Conservation (phyloP, 2,113 vertebrate genomes). For the Triplophysa tibetana region DNA sequence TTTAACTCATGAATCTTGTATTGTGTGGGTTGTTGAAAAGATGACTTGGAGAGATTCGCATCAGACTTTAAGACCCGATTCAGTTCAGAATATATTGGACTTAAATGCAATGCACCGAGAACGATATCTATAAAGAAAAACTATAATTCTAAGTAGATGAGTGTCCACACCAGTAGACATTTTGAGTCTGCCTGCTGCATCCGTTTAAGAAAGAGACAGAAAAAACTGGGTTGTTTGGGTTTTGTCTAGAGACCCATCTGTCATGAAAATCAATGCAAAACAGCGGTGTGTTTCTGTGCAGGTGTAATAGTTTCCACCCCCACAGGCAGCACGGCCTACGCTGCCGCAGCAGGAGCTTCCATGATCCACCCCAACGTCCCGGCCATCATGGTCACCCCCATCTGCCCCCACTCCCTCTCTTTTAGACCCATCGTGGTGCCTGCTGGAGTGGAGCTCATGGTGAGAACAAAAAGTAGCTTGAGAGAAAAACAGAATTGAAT, state of each 20-base stretch:
- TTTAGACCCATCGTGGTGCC: constrained; percentile 83
- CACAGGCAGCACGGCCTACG: constrained; percentile 78
- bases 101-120: too few species aligned
- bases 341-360: constrained; percentile 78
- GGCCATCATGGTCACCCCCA: constrained; percentile 82
- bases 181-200: too few species aligned
- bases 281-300: constrained; percentile 45
- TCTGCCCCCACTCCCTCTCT: constrained; percentile 82
- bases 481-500: neutral
- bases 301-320: constrained; percentile 81
- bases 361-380: constrained; percentile 84
- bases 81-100: too few species aligned
- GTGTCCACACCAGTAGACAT: too few species aligned
- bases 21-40: too few species aligned
- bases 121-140: too few species aligned
- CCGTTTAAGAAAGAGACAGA: too few species aligned
- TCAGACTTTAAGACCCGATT: too few species aligned
- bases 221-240: neutral
- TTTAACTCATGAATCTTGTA: too few species aligned
- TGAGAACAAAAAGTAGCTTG: constrained; percentile 43
- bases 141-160: too few species aligned
- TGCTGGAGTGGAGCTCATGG: constrained; percentile 81
- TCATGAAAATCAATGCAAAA: constrained; percentile 33
- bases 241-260: neutral
- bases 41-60: too few species aligned